Conservation (phyloP, 2,113 vertebrate genomes). For the Microcebus lehilahytsara region DNA sequence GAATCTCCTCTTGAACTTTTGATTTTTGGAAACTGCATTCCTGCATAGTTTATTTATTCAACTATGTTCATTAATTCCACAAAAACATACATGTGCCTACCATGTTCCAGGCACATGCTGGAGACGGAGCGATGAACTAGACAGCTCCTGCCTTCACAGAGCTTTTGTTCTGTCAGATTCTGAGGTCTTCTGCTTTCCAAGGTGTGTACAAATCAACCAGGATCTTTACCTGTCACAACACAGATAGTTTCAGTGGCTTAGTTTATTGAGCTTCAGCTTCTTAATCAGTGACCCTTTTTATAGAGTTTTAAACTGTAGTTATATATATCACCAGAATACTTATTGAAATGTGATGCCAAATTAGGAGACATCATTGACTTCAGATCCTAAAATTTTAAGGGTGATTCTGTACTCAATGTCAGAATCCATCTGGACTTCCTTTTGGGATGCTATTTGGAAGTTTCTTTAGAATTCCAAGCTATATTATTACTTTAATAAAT, state of each 20-base stretch:
- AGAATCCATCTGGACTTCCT: neutral
- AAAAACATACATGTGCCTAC: neutral
- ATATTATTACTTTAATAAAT: neutral
- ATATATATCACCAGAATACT: neutral
- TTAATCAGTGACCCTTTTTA: neutral
- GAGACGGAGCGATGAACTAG: neutral
- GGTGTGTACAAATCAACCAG: neutral
- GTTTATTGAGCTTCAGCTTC: neutral
- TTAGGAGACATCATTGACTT: neutral
- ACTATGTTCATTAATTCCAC: neutral
- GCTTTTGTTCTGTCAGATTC: neutral
- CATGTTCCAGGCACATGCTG: neutral
- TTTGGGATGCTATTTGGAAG: conserved; percentile 11
- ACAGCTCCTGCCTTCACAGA: neutral
- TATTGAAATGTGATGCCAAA: neutral
- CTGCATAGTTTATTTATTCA: conserved; percentile 33
- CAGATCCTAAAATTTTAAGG: neutral
- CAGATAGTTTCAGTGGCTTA: neutral
- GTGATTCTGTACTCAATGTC: neutral
- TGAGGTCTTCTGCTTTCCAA: neutral
- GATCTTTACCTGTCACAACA: neutral
- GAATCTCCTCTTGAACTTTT: conserved; percentile 45
- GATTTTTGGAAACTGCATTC: conserved; percentile 41
- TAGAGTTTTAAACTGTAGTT: neutral
- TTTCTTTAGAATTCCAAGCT: conserved; percentile 35